These are phyloP conservation scores for Shargacucullia verbasci DNA, from an alignment of 2,888 invertebrate species.

Conservation along the genomic window DNA sequence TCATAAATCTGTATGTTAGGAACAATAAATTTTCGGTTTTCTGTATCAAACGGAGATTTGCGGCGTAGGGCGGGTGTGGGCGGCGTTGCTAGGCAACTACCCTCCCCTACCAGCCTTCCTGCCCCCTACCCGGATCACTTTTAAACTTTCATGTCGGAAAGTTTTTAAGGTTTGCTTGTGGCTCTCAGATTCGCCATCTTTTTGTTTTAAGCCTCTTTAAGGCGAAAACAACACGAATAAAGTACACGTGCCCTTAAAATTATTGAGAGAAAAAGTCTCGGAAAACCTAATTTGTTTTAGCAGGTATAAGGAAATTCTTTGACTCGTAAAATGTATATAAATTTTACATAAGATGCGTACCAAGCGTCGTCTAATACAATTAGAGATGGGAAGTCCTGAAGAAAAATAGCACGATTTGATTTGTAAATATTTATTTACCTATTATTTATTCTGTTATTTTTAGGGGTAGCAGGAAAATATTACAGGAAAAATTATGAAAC, in stretches of 20 bases:
- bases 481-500: too few species aligned
- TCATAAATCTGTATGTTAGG: constrained; percentile 70
- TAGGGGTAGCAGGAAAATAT: not conserved
- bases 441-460: constrained; percentile 31
- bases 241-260: constrained; percentile 53
- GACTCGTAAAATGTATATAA: constrained; percentile 51
- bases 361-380: constrained; percentile 50
- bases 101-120: constrained; percentile 53
- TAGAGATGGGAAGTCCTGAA: constrained; percentile 36
- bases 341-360: constrained; percentile 50
- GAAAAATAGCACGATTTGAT: constrained; percentile 44
- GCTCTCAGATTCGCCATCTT: constrained; percentile 83
- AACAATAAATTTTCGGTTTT: constrained; percentile 84
- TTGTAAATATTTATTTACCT: constrained; percentile 27
- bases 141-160: constrained; percentile 89
- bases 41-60: constrained; percentile 85
- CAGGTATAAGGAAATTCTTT: constrained; percentile 53
- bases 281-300: constrained; percentile 50
- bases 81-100: constrained; percentile 83
- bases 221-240: constrained; percentile 67
- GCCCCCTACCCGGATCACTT: constrained; percentile 81
- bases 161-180: constrained; percentile 88
- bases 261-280: constrained; percentile 44
- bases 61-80: constrained; percentile 78
- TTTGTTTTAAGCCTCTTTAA: constrained; percentile 81